Evolutionary conservation across 1,140 invertebrate species (phyloP), one percentile per base, ranked within the genome.

Genomic region (Camponotus pennsylvanicus): DNA sequence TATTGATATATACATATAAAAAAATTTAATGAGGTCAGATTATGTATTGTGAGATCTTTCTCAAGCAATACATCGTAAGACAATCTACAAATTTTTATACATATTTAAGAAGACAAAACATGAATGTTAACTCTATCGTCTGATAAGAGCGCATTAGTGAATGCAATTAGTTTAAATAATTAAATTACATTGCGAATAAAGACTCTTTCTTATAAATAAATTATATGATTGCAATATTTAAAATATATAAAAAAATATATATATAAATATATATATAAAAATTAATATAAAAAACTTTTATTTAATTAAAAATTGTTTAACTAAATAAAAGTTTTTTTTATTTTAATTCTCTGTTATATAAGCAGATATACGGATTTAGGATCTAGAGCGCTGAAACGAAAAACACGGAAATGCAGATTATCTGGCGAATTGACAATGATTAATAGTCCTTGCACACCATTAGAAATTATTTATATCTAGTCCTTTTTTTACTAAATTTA

Each of bases 1-100:
- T 67, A 42, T 57, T 66, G 18, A 67, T 27, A 67, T 40, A 27
- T 69, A 69, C 32, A 34, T 15, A 32, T n/a, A 32, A 45, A 15
- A 15, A 40, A 55, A 67, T 11, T 66, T 5, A 52, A 5, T 37
- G 45, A 75, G 42, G 71, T 34, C 42, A 84, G 82, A 77, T 64
- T 84, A 83, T 21, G 7, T 15, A 42, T 11, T 8, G 40, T 52
- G n/a, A 69, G 34, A 69, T 79, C 8, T 52, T 45, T 2, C 11
- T n/a, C 32, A 52, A 18, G 3, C 5, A 11, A 66, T 21, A 79
- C 11, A 37, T 18, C 0, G 64, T 27, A 49, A 49, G 45, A 45
- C 13, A 49, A 49, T 49, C 45, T 59, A 7, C 37, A 49, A 37
- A 45, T 8, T 34, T 34, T 45, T n/a, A 49, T 59, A 9, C 5